These are phyloP conservation scores for Capra hircus DNA, from an alignment of 2,113 vertebrate genomes.

Conservation along the genomic window DNA sequence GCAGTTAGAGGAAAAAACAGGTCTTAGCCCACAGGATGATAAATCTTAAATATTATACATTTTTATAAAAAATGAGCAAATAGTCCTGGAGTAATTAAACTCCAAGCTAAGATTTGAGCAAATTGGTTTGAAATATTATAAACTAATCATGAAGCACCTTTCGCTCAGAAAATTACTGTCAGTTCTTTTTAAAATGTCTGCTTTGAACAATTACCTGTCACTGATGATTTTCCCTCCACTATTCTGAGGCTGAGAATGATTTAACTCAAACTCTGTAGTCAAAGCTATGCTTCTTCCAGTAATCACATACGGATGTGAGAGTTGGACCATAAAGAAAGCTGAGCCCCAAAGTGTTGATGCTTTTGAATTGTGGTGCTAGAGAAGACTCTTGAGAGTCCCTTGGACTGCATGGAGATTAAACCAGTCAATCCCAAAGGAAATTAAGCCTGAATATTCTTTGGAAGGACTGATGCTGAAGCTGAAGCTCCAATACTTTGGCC, in stretches of 20 bases:
- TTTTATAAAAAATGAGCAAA: constrained; percentile 8
- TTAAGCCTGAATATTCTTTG: background rate
- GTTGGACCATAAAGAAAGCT: background rate
- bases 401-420: background rate
- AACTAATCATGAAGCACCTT: background rate
- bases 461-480: background rate
- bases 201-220: constrained; percentile 13
- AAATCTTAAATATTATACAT: constrained; percentile 32
- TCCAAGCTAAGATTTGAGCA: background rate
- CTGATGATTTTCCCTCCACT: background rate
- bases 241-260: background rate
- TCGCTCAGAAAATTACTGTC: background rate
- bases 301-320: background rate
- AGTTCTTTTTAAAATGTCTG: background rate
- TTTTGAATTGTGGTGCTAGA: background rate
- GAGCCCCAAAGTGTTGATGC: background rate
- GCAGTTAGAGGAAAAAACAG: background rate
- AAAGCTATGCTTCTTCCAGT: background rate
- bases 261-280: background rate
- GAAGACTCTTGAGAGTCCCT: background rate
- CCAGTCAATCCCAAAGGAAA: background rate
- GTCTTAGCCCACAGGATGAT: background rate
- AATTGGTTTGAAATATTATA: constrained; percentile 26
- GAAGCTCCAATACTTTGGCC: background rate
- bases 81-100: background rate